These are phyloP conservation scores for Cetoscarus ocellatus DNA, from an alignment of 2,797 vertebrate species.

Conservation along the genomic window DNA sequence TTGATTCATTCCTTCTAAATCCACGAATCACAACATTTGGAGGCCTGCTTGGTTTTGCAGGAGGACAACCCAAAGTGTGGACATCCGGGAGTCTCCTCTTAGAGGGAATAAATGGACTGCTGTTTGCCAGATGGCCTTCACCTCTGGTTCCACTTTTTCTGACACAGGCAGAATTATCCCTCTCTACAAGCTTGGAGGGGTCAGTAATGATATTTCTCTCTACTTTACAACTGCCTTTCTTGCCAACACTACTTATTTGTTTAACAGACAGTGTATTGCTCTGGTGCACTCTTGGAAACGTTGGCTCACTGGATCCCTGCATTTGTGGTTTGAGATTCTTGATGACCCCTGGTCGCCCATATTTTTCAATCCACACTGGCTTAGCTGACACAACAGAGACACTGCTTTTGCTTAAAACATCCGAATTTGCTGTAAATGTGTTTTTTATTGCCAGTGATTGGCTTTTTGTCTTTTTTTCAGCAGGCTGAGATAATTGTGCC, in stretches of 20 bases:
- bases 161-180: not conserved
- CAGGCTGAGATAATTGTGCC: not conserved
- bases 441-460: not conserved
- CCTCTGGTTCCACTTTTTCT: not conserved
- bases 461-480: not conserved
- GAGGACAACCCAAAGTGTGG: not conserved
- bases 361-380: not conserved
- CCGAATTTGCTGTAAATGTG: not conserved
- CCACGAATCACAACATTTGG: not conserved
- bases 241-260: not conserved
- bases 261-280: not conserved
- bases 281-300: not conserved
- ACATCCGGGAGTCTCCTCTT: not conserved
- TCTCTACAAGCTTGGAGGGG: not conserved
- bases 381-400: not conserved
- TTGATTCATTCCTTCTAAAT: not conserved
- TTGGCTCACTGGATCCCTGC: not conserved
- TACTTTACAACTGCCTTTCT: not conserved
- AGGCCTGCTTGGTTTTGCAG: conserved; percentile 13
- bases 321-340: not conserved
- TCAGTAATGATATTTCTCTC: not conserved
- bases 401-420: no score
- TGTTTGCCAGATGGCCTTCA: not conserved
- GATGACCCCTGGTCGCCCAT: not conserved
- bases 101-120: not conserved